These are phyloP conservation scores for Protophormia terraenovae DNA, from an alignment of 2,888 invertebrate species.

Conservation along the genomic window DNA sequence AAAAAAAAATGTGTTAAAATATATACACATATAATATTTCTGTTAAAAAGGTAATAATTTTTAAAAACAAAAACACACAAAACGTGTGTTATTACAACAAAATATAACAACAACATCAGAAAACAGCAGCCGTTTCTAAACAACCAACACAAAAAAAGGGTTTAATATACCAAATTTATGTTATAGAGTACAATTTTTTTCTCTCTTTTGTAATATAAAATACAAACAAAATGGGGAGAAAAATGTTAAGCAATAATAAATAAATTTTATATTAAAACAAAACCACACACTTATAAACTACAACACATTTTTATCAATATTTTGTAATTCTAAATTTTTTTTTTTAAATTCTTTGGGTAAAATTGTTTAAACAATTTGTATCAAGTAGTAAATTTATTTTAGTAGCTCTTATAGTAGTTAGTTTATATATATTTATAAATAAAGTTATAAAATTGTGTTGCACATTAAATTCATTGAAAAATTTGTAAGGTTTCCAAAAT, in stretches of 20 bases:
- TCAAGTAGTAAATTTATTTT: too few relatives aligned
- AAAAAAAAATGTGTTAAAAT: neutral
- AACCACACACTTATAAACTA: conserved; percentile 3
- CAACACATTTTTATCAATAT: neutral
- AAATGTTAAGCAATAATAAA: neutral
- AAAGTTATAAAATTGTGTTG: neutral
- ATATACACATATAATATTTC: neutral
- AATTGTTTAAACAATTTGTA: too few relatives aligned
- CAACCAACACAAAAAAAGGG: neutral
- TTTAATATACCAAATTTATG: neutral
- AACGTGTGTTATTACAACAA: neutral
- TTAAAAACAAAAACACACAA: neutral
- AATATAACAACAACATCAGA: neutral
- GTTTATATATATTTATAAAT: neutral
- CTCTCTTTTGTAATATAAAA: neutral
- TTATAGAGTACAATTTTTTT: neutral
- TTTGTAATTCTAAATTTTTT: neutral
- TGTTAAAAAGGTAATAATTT: conserved; percentile 35
- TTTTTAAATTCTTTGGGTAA: neutral
- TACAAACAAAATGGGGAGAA: neutral
- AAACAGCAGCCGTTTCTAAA: neutral
- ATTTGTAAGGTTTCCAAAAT: too few relatives aligned
- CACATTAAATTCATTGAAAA: too few relatives aligned
- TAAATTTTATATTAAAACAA: conserved; percentile 7
- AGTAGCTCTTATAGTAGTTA: too few relatives aligned